Evolutionary conservation across 2,888 invertebrate genomes (phyloP).

Genomic region (Liodrosophila aerea): DNA sequence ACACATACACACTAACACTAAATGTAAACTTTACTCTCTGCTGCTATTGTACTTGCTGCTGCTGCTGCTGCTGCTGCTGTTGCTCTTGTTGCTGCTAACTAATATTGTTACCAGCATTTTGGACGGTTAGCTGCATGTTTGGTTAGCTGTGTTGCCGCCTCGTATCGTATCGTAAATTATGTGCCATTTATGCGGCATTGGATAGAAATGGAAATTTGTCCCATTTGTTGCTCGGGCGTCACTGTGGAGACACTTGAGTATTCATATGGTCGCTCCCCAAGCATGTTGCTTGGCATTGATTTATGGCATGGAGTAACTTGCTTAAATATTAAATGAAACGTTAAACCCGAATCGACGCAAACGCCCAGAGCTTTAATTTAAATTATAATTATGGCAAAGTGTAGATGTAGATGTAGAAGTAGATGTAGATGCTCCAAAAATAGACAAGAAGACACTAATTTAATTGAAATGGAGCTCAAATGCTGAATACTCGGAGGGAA

Average conservation of each 20-base stretch:
- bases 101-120: constrained; percentile 74
- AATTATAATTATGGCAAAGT: constrained; percentile 47
- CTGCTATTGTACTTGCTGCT: constrained; percentile 23
- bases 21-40: constrained; percentile 63
- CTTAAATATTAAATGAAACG: constrained; percentile 73
- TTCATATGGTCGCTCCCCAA: constrained; percentile 58
- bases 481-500: constrained; percentile 4
- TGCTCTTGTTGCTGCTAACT: constrained; percentile 61
- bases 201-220: constrained; percentile 77
- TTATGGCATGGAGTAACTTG: constrained; percentile 63
- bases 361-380: constrained; percentile 43
- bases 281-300: constrained; percentile 70
- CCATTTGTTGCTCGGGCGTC: constrained; percentile 63
- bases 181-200: constrained; percentile 76
- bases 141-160: constrained; percentile 57
- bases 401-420: neutral
- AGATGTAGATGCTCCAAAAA: constrained; percentile 10
- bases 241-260: constrained; percentile 66
- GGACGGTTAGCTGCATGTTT: constrained; percentile 74
- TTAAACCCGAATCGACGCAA: constrained; percentile 44
- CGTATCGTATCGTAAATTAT: constrained; percentile 75
- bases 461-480: neutral
- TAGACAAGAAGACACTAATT: constrained; percentile 13
- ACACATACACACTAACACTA: constrained; percentile 39
- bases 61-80: constrained; percentile 29